Evolutionary conservation across 35 echinoderm and acorn worm species (phyloP), one percentile per base, ranked within the genome.

Genomic region (Patiria miniata): DNA sequence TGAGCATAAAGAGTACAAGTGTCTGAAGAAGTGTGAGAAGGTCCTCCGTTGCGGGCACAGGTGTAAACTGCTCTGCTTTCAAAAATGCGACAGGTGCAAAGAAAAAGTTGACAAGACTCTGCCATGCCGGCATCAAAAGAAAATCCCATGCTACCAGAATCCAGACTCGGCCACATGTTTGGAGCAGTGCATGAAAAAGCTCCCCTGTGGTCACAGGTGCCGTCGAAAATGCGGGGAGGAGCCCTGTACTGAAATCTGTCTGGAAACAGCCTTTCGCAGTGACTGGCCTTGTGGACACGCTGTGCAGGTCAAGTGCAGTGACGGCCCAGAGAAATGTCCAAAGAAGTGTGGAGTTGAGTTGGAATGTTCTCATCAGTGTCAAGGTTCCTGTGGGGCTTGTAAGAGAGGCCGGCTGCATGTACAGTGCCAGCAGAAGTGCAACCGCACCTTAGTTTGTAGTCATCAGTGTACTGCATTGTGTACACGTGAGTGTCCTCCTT

Each of bases 401-500:
- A 54, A 61, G 28, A 21, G 58, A 77, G 89, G 89, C 37, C 69
- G 89, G 33, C 68, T 92, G 22, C 90, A 99, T 87, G 29, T 55
- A n/a, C 53, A 76, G 30, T 99, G 96, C 77, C 2, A 19, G 1
- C 56, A 89, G 51, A 94, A 84, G 36, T 98, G 96, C 78, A 82
- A 34, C 33, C 86, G 86, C 18, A 90, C 78, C 21, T 54, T 98
- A n/a, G 86, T 94, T 51, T 98, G 96, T 81, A 92, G 96, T 17
- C 96, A 98, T 81, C 8, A 29, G 52, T 98, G 96, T 76, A 47
- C 56, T 21, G 86, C 80, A 1, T 51, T 83, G 30, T 98, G 96
- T 68, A 88, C 92, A 32, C 57, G 58, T 33, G 52, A 89, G 42
- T 98, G 96, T 50, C 96, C 96, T 56, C 96, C 96, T 18, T 98